Conservation (phyloP, 2,888 invertebrate genomes). For the Harpagoxenus sublaevis region DNA sequence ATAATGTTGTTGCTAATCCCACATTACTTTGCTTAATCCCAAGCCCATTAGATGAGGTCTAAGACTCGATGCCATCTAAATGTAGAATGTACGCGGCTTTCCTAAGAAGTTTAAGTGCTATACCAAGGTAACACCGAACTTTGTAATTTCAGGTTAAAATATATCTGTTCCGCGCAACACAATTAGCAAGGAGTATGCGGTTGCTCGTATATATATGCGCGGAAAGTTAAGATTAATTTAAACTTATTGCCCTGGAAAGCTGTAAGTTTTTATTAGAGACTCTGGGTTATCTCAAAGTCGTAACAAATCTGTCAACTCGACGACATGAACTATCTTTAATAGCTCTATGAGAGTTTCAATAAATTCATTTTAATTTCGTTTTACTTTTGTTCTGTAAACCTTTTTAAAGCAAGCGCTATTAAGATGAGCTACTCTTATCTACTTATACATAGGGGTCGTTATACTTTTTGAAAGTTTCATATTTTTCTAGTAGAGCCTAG, state of each 20-base stretch:
- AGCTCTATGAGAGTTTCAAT: not conserved
- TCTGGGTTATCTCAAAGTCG: conserved; percentile 30
- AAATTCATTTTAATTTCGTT: not conserved
- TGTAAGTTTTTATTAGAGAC: conserved; percentile 41
- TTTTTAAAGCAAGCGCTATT: not conserved
- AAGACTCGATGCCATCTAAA: conserved; percentile 33
- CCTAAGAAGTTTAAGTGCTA: conserved; percentile 44
- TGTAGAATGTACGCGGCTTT: conserved; percentile 40
- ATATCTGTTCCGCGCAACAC: conserved; percentile 51
- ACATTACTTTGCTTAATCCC: conserved; percentile 1
- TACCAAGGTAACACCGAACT: conserved; percentile 28
- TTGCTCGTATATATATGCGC: conserved; percentile 34
- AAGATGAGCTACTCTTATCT: not conserved
- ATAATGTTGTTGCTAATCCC: not conserved
- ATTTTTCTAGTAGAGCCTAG: not conserved
- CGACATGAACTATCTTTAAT: not conserved
- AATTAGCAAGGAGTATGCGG: conserved; percentile 40
- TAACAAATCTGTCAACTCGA: conserved; percentile 24
- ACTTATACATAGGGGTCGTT: not conserved
- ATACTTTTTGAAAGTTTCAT: not conserved
- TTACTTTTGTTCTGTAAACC: not conserved
- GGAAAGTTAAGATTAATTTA: conserved; percentile 51
- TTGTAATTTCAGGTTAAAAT: conserved; percentile 48
- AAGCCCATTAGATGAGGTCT: not conserved
- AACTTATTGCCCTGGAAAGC: conserved; percentile 38